Base-by-base conservation (phyloP, 2,113 vertebrate species). In the Caracal caracal region DNA sequence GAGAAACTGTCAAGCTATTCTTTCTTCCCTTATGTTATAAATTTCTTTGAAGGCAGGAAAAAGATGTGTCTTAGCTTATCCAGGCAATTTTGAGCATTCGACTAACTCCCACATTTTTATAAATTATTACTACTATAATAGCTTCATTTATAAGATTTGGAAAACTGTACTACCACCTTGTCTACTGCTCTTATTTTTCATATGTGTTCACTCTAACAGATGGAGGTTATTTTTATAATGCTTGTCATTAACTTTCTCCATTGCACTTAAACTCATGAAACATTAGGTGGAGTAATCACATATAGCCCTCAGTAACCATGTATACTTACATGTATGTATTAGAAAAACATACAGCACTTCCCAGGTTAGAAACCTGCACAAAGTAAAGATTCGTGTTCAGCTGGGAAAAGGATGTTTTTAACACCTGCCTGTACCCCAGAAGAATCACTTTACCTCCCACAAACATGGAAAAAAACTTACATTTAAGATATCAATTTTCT, bases 191-290 rank as follows among this genome's bases (percentile, higher is more conserved):
- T 94, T 90, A 66, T 43, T 90, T 92, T 89, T 87, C 56, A 92
- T 78, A 24, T 93, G 37, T 95, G 26, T 68, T 96, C 68, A 92
- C 19, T 66, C 79, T 51, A 93, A 93, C 20, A 80, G 53, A 91
- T 66, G 68, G 28, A 87, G 13, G 43, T 63, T 90, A 81, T 91
- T 95, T 96, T 91, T 84, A 83, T 40, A 81, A 83, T 49, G 6
- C 2, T 68, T 79, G 13, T 71, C 68, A 94, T 24, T 94, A 88
- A 30, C 47, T 88, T 86, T 78, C 40, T 61, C 17, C 28, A 87
- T 33, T 90, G 11, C 20, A 59, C 81, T 79, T 87, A 85, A 66
- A 79, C 5, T 84, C 28, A 16, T 16, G 10, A 75, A 93, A 88
- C 43, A 82, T 70, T 73, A 76, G 20, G 6, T 73, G 17, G 6